A percentile compares a stretch with the other conserved stretches of the same genome.
phyloP scores from a whole-genome alignment of 2,888 invertebrate genomes.

The Hyposoter didymator region DNA sequence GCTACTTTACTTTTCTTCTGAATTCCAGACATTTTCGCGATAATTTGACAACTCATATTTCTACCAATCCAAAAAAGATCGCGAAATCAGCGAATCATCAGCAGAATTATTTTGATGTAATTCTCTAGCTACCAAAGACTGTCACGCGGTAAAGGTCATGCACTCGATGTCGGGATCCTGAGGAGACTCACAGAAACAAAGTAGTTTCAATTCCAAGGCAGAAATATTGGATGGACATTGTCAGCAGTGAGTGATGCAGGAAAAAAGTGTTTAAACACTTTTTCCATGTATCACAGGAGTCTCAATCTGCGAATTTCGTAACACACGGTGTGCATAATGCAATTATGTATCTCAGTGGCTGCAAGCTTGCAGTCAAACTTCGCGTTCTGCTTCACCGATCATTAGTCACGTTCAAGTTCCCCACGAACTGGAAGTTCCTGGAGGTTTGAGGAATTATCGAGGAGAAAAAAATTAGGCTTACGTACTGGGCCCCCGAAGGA shows the following conservation, averaged over 20 bases:
- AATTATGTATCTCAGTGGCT: not conserved
- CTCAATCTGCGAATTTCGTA: not conserved
- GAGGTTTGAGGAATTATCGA: not conserved
- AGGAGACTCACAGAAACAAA: not conserved
- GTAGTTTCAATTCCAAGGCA: not conserved
- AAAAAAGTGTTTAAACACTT: not conserved
- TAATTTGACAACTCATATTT: slow-evolving; percentile 63
- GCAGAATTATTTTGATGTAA: slow-evolving; percentile 27
- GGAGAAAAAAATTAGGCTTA: not conserved
- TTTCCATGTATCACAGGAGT: not conserved
- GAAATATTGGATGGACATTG: not conserved
- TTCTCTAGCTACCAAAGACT: slow-evolving; percentile 8
- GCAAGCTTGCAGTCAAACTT: slow-evolving; percentile 10
- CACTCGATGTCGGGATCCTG: not conserved
- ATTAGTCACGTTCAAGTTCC: not conserved
- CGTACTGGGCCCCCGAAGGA: not conserved
- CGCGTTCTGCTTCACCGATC: not conserved
- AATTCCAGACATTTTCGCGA: slow-evolving; percentile 28
- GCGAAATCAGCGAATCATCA: not conserved
- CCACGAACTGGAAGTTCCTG: not conserved
- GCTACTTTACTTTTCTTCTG: not conserved
- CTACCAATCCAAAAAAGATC: not conserved
- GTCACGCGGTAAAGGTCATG: slow-evolving; percentile 2
- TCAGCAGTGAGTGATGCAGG: not conserved
- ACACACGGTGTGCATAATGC: not conserved